Base-by-base conservation (phyloP, 2,888 invertebrate genomes). In the Thereva unica region DNA sequence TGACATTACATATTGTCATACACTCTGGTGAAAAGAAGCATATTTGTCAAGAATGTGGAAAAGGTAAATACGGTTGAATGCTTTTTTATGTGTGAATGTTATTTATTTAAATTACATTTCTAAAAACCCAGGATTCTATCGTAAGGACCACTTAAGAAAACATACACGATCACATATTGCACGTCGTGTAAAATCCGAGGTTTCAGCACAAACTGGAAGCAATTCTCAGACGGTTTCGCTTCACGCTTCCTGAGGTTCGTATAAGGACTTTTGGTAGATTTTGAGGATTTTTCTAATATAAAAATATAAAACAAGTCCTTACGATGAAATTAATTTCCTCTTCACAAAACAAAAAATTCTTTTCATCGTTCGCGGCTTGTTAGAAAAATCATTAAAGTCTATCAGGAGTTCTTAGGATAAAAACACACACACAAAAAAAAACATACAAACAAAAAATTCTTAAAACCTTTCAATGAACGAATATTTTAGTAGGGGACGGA, bases 11-110 rank as follows among this genome's bases (percentile, higher is more conserved):
- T 82, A 92, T 92, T 80, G 92, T 93, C 71, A 93, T 93, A 75
- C 93, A 94, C 80, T 92, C 93, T 8, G 93, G 93, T 2, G 92
- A 93, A 80, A 93, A 93, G 80, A 85, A 92, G 71, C 93, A 93
- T 73, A 85, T 92, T 8, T 94, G 94, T 80, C 89, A 89, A 67
- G 92, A 93, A 79, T 94, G 94, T 76, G 92, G 92, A 70, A 93
- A 93, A 84, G 92, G 88, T 86, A 8, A 4, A 12, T 9, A 50
- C 23, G 4, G 9, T 7, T 6, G 37, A 3, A 37, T 5, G 50
- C 4, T 40, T 23, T 42, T 5, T 34, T 50, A n/a, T n/a, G 9
- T 61, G 54, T 47, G 34, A 9, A 47, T 63, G 23, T 42, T 64
- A 35, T 23, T 55, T 55, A 35, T 49, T 12, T 3, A 10, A 9